Conservation (phyloP, 2,888 invertebrate genomes). For the Coenonympha glycerion region DNA sequence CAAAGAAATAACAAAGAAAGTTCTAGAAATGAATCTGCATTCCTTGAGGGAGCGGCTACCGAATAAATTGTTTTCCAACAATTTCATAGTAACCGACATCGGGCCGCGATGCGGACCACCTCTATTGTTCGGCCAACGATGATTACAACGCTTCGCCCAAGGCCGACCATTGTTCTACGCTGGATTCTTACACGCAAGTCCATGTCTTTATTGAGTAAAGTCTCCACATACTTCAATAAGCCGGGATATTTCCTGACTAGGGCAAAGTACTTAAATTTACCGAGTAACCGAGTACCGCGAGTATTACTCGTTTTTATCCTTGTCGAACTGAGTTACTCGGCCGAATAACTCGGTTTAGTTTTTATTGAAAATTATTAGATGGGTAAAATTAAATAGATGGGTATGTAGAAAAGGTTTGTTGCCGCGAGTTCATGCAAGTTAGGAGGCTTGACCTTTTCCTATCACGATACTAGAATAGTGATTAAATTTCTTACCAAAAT, state of each 20-base stretch:
- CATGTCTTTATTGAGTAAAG: constrained; percentile 24
- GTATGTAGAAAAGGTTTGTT: too few species aligned
- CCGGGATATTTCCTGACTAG: neutral
- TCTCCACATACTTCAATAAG: neutral
- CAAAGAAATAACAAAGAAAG: too few species aligned
- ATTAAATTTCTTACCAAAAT: too few species aligned
- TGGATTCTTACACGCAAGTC: constrained; percentile 59
- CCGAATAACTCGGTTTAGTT: neutral
- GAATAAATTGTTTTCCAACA: constrained; percentile 31
- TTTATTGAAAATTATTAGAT: too few species aligned
- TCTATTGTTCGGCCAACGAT: constrained; percentile 49
- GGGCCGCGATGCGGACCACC: constrained; percentile 26
- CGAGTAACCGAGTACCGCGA: too few species aligned
- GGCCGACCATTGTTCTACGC: constrained; percentile 66
- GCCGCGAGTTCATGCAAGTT: too few species aligned
- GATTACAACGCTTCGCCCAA: constrained; percentile 65
- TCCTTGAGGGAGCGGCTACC: constrained; percentile 23
- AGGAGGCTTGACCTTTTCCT: too few species aligned
- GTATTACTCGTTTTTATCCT: too few species aligned
- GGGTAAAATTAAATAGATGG: too few species aligned
- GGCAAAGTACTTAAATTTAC: too few species aligned
- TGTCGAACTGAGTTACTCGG: too few species aligned
- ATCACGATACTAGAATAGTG: too few species aligned
- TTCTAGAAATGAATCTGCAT: constrained; percentile 14
- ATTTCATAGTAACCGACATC: constrained; percentile 30